phyloP scores from a whole-genome alignment of 1,140 invertebrate species.

The Drosophila kurseongensis region DNA sequence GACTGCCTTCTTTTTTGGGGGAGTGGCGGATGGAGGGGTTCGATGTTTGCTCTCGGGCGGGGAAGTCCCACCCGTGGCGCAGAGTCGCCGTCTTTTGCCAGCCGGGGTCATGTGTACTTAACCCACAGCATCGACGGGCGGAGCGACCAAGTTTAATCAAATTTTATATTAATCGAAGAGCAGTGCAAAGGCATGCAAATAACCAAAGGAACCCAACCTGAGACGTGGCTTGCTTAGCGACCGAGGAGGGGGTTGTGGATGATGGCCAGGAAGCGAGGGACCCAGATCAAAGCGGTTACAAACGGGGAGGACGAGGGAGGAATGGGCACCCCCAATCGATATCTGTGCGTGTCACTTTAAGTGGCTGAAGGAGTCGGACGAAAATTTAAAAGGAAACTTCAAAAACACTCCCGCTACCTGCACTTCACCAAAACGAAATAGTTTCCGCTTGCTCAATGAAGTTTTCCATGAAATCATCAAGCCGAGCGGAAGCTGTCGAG shows the following conservation, averaged over 20 bases:
- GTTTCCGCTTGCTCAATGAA: constrained; percentile 81
- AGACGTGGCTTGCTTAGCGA: constrained; percentile 41
- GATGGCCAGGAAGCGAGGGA: constrained; percentile 1
- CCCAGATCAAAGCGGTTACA: constrained; percentile 48
- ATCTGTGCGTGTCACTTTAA: constrained; percentile 62
- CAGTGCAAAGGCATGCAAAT: constrained; percentile 81
- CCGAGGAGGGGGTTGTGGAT: background rate
- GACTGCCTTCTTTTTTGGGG: constrained; percentile 42
- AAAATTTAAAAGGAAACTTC: constrained; percentile 62
- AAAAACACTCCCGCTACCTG: constrained; percentile 55
- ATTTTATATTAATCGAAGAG: constrained; percentile 83
- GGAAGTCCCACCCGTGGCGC: constrained; percentile 39
- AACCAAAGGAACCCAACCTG: constrained; percentile 60
- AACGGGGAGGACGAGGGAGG: constrained; percentile 4
- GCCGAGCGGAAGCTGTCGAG: constrained; percentile 79
- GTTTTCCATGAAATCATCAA: constrained; percentile 82
- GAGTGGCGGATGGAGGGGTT: background rate
- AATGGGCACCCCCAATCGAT: constrained; percentile 20
- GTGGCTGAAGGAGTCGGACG: constrained; percentile 21
- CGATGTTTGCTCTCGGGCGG: constrained; percentile 14
- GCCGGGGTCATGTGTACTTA: constrained; percentile 77
- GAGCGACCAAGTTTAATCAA: constrained; percentile 78
- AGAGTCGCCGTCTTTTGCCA: constrained; percentile 44
- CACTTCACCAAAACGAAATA: constrained; percentile 71
- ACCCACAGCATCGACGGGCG: constrained; percentile 57